phyloP scores from a whole-genome alignment of 1,140 invertebrate species.

The Gryllus bimaculatus region DNA sequence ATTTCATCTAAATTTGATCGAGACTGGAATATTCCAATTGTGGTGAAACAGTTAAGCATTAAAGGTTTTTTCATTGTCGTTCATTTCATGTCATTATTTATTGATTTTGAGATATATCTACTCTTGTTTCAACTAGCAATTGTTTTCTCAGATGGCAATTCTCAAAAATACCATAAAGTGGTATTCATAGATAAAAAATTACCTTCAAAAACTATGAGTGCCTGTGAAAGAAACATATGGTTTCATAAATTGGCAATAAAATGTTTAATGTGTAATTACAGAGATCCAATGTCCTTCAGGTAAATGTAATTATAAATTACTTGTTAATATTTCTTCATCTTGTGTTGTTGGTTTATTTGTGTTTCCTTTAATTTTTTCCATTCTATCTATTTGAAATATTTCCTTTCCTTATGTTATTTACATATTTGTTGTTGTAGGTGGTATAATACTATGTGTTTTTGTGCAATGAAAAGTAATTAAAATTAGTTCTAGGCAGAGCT shows the following conservation, averaged over 20 bases:
- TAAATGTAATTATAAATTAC: neutral
- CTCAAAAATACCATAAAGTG: conserved; percentile 28
- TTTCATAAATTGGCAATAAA: conserved; percentile 35
- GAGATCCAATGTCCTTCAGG: conserved; percentile 15
- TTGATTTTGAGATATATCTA: too few species aligned
- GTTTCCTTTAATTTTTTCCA: too few species aligned
- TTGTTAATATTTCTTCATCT: too few species aligned
- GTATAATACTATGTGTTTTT: too few species aligned
- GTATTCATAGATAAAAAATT: conserved; percentile 38
- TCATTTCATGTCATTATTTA: too few species aligned
- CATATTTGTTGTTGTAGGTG: too few species aligned
- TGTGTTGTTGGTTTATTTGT: too few species aligned
- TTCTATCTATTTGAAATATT: too few species aligned
- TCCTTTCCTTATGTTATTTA: too few species aligned
- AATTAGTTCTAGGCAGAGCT: too few species aligned
- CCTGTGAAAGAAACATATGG: conserved; percentile 32
- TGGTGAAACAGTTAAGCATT: conserved; percentile 30
- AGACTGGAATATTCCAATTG: conserved; percentile 36
- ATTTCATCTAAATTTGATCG: conserved; percentile 27
- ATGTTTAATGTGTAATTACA: conserved; percentile 13
- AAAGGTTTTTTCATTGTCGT: neutral
- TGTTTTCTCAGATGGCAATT: conserved; percentile 14
- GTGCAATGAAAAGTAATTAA: too few species aligned
- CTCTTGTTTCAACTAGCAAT: too few species aligned
- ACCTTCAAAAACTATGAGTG: conserved; percentile 29